Conservation (phyloP, 2,797 vertebrate genomes). For the Cryptoblepharus egeriae region DNA sequence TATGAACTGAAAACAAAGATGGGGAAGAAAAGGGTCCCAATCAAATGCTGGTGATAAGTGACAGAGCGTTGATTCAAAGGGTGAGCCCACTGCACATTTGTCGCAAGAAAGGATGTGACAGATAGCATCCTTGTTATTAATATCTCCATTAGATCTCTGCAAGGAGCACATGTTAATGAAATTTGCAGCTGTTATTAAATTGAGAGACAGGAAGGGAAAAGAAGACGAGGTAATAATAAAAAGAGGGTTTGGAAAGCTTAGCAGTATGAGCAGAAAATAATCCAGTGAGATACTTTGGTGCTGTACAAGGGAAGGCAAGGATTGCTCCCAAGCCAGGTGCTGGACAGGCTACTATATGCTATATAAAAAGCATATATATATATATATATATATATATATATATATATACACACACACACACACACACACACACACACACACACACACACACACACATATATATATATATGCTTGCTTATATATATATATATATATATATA, state of each 20-base stretch:
- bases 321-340: neutral
- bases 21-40: neutral
- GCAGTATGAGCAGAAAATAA: slow-evolving; percentile 1
- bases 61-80: slow-evolving; percentile 42
- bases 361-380: too few species aligned
- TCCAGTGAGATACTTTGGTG: slow-evolving; percentile 17
- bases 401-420: too few species aligned
- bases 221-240: slow-evolving; percentile 28
- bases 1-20: slow-evolving; percentile 21
- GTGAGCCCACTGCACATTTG: neutral
- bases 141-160: slow-evolving; percentile 32
- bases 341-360: too few species aligned
- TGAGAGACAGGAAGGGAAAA: slow-evolving; percentile 22
- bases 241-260: slow-evolving; percentile 26
- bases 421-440: too few species aligned
- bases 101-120: neutral
- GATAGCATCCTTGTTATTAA: neutral
- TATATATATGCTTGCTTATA: too few species aligned
- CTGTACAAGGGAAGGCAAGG: neutral
- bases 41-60: slow-evolving; percentile 34
- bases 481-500: too few species aligned
- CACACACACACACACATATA: too few species aligned
- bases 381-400: too few species aligned
- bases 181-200: slow-evolving; percentile 33
- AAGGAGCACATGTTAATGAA: slow-evolving; percentile 38